Conservation (phyloP, 2,113 vertebrate species). For the Mesocricetus auratus region DNA sequence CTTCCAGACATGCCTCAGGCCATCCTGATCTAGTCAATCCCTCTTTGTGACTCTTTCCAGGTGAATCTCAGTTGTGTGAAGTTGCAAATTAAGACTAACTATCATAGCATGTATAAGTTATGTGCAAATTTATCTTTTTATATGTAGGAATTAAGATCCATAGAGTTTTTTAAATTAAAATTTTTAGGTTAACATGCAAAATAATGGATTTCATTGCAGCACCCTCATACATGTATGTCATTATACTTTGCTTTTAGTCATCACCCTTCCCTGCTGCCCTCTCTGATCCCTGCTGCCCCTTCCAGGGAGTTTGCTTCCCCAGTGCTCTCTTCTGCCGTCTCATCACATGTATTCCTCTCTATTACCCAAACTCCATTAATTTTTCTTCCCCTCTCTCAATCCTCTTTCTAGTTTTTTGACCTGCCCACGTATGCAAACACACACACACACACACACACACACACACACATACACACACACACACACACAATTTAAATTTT, state of each 20-base stretch:
- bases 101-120: neutral
- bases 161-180: neutral
- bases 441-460: neutral
- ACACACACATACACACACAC: neutral
- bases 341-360: neutral
- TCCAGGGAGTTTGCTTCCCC: neutral
- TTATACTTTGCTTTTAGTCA: neutral
- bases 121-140: neutral
- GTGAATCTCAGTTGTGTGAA: neutral
- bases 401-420: neutral
- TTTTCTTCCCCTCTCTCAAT: neutral
- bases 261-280: neutral
- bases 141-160: neutral
- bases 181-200: neutral
- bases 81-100: neutral
- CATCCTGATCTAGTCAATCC: neutral
- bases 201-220: neutral
- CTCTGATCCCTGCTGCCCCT: too few species aligned
- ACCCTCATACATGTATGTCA: neutral
- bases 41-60: neutral
- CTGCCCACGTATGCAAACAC: neutral
- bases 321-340: neutral
- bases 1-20: neutral
- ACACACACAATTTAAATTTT: neutral
- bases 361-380: neutral